phyloP scores from a whole-genome alignment of 1,140 invertebrate genomes.

The Drosophila nebulosa region DNA sequence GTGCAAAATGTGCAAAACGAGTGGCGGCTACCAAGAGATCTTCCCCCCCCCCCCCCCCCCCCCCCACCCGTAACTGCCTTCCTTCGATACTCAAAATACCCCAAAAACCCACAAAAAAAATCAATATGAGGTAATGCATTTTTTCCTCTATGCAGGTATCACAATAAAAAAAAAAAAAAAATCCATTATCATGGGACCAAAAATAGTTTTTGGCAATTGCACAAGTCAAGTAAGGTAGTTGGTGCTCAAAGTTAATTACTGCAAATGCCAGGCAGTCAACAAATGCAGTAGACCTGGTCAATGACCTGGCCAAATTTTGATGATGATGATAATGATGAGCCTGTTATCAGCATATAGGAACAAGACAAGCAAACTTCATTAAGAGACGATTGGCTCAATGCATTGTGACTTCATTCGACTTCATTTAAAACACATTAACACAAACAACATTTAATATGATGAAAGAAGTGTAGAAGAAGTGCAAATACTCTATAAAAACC shows the following conservation, averaged over 20 bases:
- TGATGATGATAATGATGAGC: background rate
- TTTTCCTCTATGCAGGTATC: slow-evolving; percentile 58
- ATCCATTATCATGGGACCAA: slow-evolving; percentile 48
- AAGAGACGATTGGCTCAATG: background rate
- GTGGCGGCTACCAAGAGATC: slow-evolving; percentile 32
- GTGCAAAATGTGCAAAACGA: slow-evolving; percentile 66
- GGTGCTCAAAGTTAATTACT: slow-evolving; percentile 45
- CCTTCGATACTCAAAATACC: background rate
- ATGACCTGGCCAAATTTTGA: slow-evolving; percentile 17
- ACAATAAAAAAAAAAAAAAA: slow-evolving; percentile 35
- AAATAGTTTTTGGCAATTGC: slow-evolving; percentile 38
- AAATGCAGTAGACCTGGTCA: slow-evolving; percentile 20
- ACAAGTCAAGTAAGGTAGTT: slow-evolving; percentile 21
- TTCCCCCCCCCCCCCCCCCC: slow-evolving; percentile 2
- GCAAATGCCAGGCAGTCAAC: slow-evolving; percentile 27
- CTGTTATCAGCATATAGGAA: background rate
- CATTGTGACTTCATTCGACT: slow-evolving; percentile 2
- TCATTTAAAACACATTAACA: slow-evolving; percentile 35
- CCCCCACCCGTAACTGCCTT: no score
- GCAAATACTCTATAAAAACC: background rate
- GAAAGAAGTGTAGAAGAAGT: background rate
- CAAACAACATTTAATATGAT: background rate
- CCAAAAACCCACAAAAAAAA: slow-evolving; percentile 11
- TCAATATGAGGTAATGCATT: slow-evolving; percentile 72
- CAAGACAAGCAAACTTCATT: slow-evolving; percentile 6